Conservation (phyloP, 1,140 invertebrate genomes). For the Pogonus chalceus region DNA sequence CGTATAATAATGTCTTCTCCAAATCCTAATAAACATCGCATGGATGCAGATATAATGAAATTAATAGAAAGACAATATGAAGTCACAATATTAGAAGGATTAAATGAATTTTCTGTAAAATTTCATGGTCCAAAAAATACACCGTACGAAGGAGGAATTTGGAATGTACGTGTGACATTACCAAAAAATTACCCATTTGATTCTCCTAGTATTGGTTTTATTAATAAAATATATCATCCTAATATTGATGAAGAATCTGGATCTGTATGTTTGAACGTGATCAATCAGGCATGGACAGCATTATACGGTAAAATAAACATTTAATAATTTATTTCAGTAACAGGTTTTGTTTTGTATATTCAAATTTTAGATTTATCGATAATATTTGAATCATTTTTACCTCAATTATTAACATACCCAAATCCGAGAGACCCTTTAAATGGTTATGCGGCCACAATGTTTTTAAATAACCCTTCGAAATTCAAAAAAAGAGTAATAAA, state of each 20-base stretch:
- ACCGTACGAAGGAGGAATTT: conserved; percentile 64
- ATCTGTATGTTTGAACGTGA: conserved; percentile 67
- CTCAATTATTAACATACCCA: conserved; percentile 59
- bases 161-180: conserved; percentile 62
- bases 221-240: conserved; percentile 67
- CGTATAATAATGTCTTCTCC: conserved; percentile 88
- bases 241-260: conserved; percentile 69
- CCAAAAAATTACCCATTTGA: conserved; percentile 70
- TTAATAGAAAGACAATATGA: too few species aligned
- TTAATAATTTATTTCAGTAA: too few species aligned
- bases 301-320: too few species aligned
- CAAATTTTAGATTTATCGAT: conserved; percentile 65
- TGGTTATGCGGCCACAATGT: conserved; percentile 61
- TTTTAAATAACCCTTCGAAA: too few species aligned
- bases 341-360: too few species aligned
- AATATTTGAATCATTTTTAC: conserved; percentile 66
- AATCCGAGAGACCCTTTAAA: conserved; percentile 67
- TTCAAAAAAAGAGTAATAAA: too few species aligned
- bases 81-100: too few species aligned
- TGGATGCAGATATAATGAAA: conserved; percentile 99
- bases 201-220: conserved; percentile 60
- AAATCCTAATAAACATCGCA: conserved; percentile 97
- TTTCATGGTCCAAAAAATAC: conserved; percentile 58
- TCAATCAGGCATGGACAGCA: conserved; percentile 44
- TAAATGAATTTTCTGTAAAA: too few species aligned